phyloP scores from a whole-genome alignment of 2,888 invertebrate species.

The Anoplius nigerrimus region DNA sequence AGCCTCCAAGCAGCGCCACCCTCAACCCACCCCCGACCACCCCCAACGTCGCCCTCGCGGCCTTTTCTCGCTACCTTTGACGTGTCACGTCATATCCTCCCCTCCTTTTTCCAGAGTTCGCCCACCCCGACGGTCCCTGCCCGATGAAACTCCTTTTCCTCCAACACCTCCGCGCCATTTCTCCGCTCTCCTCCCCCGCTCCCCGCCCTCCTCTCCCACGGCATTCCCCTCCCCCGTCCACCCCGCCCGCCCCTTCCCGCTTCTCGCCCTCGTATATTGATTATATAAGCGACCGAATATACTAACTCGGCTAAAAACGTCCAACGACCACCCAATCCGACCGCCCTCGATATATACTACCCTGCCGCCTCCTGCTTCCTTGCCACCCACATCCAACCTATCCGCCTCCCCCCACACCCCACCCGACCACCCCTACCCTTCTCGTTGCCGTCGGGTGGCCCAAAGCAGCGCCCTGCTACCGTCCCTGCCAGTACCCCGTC shows the following conservation, averaged over 20 bases:
- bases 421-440: background rate
- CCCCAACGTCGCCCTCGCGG: no score
- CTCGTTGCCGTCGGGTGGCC: background rate
- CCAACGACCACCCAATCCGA: conserved; percentile 46
- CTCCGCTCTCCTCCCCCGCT: conserved; percentile 18
- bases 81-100: no score
- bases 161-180: conserved; percentile 5
- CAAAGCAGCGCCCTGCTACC: conserved; percentile 25
- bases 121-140: no score
- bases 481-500: conserved; percentile 28
- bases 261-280: conserved; percentile 70
- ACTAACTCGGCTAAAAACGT: conserved; percentile 72
- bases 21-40: no score
- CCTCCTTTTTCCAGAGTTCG: no score
- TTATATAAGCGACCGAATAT: conserved; percentile 72
- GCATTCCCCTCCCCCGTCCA: conserved; percentile 25
- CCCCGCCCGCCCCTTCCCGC: conserved; percentile 28
- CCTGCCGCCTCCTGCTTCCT: background rate
- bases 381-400: background rate
- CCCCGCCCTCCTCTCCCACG: conserved; percentile 20
- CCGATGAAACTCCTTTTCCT: background rate
- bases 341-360: conserved; percentile 21
- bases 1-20: no score
- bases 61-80: no score
- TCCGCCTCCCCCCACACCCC: background rate